Conservation (phyloP, 2,888 invertebrate species). For the Halictus ligatus region DNA sequence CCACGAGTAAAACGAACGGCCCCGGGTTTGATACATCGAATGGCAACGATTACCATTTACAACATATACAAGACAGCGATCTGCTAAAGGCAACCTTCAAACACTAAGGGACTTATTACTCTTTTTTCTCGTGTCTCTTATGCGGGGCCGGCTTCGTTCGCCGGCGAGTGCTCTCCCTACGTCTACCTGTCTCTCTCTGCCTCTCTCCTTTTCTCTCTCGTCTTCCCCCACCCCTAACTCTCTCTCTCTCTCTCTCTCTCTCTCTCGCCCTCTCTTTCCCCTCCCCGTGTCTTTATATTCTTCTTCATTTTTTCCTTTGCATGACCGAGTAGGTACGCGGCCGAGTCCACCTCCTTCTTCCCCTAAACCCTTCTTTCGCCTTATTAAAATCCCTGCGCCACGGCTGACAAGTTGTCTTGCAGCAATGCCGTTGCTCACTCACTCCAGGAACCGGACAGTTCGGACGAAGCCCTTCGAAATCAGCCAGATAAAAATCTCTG, state of each 20-base stretch:
- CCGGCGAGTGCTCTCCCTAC: background rate
- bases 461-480: slow-evolving; percentile 10
- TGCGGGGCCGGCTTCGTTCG: slow-evolving; percentile 27
- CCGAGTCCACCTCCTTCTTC: background rate
- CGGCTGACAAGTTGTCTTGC: slow-evolving; percentile 56
- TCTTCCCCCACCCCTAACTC: background rate
- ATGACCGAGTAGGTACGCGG: slow-evolving; percentile 34
- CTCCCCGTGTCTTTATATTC: background rate
- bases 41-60: slow-evolving; percentile 50
- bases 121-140: slow-evolving; percentile 36
- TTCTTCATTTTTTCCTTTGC: slow-evolving; percentile 43
- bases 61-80: slow-evolving; percentile 49
- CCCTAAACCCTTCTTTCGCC: slow-evolving; percentile 34
- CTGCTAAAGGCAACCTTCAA: slow-evolving; percentile 40
- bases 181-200: background rate
- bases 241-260: background rate
- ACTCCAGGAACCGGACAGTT: slow-evolving; percentile 19
- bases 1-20: slow-evolving; percentile 12
- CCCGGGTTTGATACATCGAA: slow-evolving; percentile 41
- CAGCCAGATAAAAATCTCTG: slow-evolving; percentile 24
- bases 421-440: slow-evolving; percentile 51
- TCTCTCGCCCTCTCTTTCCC: background rate
- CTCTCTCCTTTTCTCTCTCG: background rate
- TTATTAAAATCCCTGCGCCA: slow-evolving; percentile 59
- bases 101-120: slow-evolving; percentile 12